phyloP scores from a whole-genome alignment of 2,888 invertebrate genomes.

The Tethea ocularis region DNA sequence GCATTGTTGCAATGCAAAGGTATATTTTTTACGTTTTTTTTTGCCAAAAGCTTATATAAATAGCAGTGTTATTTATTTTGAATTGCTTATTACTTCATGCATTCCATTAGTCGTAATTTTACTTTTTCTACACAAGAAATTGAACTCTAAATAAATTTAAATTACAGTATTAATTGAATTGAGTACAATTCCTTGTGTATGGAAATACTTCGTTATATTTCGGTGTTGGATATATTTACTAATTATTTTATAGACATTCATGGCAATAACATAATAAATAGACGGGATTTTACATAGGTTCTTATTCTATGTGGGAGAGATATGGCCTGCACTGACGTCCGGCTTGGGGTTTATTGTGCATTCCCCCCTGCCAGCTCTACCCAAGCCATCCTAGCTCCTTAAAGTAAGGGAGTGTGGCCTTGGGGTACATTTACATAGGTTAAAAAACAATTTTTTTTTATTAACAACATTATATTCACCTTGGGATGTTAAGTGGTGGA shows the following conservation, averaged over 20 bases:
- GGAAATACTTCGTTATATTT: neutral
- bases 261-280: neutral
- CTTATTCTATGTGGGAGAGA: too few species aligned
- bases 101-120: too few species aligned
- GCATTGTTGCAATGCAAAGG: slow-evolving; percentile 79
- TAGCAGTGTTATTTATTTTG: slow-evolving; percentile 27
- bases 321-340: too few species aligned
- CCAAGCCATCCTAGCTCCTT: too few species aligned
- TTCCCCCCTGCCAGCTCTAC: too few species aligned
- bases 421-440: too few species aligned
- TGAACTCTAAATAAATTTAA: neutral
- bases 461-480: too few species aligned
- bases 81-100: slow-evolving; percentile 9
- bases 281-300: too few species aligned
- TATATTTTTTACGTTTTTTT: slow-evolving; percentile 47
- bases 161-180: neutral
- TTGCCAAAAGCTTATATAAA: neutral
- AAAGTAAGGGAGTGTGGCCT: too few species aligned
- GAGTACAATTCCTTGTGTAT: neutral
- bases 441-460: too few species aligned
- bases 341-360: too few species aligned
- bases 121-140: neutral
- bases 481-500: too few species aligned
- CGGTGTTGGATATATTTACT: neutral
- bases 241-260: neutral